Evolutionary conservation across 2,113 vertebrate genomes (phyloP), one percentile per base, ranked within the genome.

Genomic region (Syrmaticus mikado): DNA sequence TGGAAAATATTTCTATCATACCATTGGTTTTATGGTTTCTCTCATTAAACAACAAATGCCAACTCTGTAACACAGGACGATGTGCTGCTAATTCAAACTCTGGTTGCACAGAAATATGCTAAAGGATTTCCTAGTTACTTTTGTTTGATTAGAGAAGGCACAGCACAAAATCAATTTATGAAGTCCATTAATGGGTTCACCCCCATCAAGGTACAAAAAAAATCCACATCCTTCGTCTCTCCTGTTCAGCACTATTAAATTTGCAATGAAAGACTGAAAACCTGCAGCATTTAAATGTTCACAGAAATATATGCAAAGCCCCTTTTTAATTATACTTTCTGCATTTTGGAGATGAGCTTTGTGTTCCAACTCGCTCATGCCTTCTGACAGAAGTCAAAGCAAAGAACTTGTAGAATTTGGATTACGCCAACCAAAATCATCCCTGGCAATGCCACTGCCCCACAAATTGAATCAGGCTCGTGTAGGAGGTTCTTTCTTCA

Each of bases 101-200:
- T 1, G 30, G 17, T 8, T 3, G 7, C 55, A 30, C 10, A 21
- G 58, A 85, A 72, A 71, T 76, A 46, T 70, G 43, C 45, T 52
- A 4, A 38, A 76, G 80, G 77, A 46, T 77, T 88, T 87, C 73
- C 80, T 40, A 16, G 45, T 73, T 76, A n/a, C 60, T 73, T 90
- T 73, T 86, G 65, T 90, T 90, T 87, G 87, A 75, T 79, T 38
- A 90, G 81, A 75, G 80, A 38, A 74, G 62, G 52, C 25, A 79
- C 43, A 28, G 41, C 52, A n/a, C n/a, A n/a, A 79, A 81, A 90
- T 93, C 94, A 82, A 83, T 93, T 83, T 60, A n/a, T 50, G 53
- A 45, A 90, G 68, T 66, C 52, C 83, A 86, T 92, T 77, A 84
- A 40, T 43, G 60, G 65, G 52, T 65, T 88, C 84, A 41, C 61